Base-by-base conservation (phyloP, 2,888 invertebrate genomes). In the Patella caerulea region DNA sequence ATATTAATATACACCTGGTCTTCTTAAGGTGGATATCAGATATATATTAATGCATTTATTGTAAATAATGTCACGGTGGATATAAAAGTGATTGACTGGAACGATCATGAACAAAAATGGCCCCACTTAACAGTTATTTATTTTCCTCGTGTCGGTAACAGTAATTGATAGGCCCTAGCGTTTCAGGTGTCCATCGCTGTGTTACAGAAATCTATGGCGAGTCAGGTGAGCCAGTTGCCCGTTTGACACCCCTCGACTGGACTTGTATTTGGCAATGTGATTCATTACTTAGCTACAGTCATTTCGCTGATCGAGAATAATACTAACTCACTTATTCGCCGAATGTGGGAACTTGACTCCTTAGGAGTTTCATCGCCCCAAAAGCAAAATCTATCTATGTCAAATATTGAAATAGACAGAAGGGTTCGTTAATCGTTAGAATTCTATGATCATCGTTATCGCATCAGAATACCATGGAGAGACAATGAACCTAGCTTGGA, bases 231-330 rank as follows among this genome's bases (percentile, higher is more conserved):
- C 73, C 76, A 17, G 45, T 76, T 7, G 73, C 75, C 7, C 75
- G 76, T 17, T 54, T 76, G 54, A 76, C 76, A 24, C 75, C 76
- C 15, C 34, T 76, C 17, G 76, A 75, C n/a, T 76, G 76, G 76
- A 76, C 75, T 5, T 76, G 76, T 52, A 15, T 34, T 34, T 76
- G 73, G 24, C 65, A 1, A 9, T 65, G 11, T 11, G n/a, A 65
- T 9, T 4, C 65, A 7, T 3, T 65, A 3, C 1, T 4, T n/a
- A 65, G 7, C 5, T 0, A 2, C 24, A 11, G 2, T n/a, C 29
- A 29, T 65, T n/a, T 11, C 24, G 2, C 65, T 19, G 12, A 24
- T 15, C 9, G 7, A n/a, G 7, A n/a, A 24, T 65, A 24, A n/a
- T 19, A 65, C 65, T 3, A 65, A 65, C 65, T 9, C 3, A 65